Conservation (phyloP, 2,888 invertebrate species). For the Conistra vaccinii region DNA sequence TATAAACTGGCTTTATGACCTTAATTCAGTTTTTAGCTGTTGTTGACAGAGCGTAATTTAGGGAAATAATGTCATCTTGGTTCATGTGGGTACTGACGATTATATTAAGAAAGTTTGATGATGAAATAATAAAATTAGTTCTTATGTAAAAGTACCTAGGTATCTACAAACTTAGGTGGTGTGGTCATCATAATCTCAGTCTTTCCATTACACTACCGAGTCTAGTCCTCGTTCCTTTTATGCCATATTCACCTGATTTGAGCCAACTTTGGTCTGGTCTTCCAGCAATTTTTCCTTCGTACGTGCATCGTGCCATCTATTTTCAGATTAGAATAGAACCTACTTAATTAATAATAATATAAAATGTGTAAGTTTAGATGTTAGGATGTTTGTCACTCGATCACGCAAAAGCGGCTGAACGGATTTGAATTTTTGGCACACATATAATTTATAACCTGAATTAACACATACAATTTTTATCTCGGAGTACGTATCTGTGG, state of each 20-base stretch:
- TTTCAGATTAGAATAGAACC: not conserved
- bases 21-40: conserved; percentile 57
- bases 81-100: conserved; percentile 6
- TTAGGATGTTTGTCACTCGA: no score
- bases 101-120: not conserved
- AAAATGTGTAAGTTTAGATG: no score
- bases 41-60: conserved; percentile 35
- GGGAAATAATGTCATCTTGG: conserved; percentile 4
- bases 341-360: no score
- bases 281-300: not conserved
- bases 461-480: no score
- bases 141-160: not conserved
- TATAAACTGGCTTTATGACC: conserved; percentile 59
- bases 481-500: no score
- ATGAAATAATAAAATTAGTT: conserved; percentile 1
- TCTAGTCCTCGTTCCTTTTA: not conserved
- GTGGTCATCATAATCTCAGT: not conserved
- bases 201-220: not conserved
- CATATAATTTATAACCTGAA: no score
- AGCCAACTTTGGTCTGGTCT: not conserved
- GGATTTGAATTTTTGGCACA: no score
- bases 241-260: not conserved
- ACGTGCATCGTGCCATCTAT: not conserved
- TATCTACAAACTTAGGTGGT: not conserved
- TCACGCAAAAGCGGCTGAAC: no score